Conservation (phyloP, 2,113 vertebrate species). For the Lophius piscatorius region DNA sequence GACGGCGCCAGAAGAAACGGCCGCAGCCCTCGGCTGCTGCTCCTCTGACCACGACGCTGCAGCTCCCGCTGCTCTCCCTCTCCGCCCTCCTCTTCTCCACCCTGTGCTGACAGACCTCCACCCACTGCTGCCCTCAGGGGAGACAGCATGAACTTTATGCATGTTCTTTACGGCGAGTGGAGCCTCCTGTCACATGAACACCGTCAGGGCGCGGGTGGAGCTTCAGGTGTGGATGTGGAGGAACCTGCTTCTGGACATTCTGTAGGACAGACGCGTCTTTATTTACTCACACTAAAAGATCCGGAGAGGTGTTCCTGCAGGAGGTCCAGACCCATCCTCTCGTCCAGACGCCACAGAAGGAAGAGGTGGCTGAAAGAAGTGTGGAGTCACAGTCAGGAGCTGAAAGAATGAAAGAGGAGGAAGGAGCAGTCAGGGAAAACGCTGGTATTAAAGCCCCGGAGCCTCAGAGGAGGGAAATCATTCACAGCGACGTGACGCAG, state of each 20-base stretch:
- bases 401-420: not conserved
- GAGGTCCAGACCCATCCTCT: not conserved
- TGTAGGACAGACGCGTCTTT: too few species aligned
- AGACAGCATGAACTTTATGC: too few species aligned
- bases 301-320: too few species aligned
- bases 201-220: too few species aligned
- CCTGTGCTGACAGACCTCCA: conserved; percentile 62
- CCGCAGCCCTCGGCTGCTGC: conserved; percentile 67
- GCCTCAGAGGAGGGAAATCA: not conserved
- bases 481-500: too few species aligned
- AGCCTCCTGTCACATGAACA: too few species aligned
- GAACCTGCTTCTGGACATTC: too few species aligned
- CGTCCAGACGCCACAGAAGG: too few species aligned
- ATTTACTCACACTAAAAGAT: too few species aligned
- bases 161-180: too few species aligned
- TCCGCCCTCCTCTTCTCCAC: conserved; percentile 48
- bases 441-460: not conserved
- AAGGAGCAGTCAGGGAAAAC: not conserved
- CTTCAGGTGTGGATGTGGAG: too few species aligned
- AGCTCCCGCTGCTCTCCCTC: conserved; percentile 31
- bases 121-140: too few species aligned
- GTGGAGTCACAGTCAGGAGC: not conserved
- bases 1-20: conserved; percentile 86
- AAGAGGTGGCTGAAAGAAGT: not conserved
- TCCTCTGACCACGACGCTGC: not conserved